phyloP scores from a whole-genome alignment of 2,797 vertebrate species.

The Syngnathus rostellatus region DNA sequence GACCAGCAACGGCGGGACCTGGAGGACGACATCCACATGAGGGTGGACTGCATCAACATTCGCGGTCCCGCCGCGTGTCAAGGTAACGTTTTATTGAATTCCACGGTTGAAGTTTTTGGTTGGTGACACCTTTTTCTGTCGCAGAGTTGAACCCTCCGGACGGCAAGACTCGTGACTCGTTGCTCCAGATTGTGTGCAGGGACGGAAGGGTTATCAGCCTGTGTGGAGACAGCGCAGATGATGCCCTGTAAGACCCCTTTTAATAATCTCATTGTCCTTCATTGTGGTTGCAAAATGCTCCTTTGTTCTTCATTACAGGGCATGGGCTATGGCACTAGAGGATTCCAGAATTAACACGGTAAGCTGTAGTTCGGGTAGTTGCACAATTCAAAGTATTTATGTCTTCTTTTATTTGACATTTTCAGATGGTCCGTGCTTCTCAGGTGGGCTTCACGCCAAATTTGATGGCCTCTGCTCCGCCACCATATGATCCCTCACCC shows the following conservation, averaged over 20 bases:
- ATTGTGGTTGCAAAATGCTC: background rate
- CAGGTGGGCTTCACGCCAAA: conserved; percentile 68
- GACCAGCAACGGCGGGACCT: conserved; percentile 79
- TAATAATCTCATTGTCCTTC: too few relatives aligned
- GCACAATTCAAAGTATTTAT: too few relatives aligned
- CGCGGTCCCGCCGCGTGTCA: conserved; percentile 77
- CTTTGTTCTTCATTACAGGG: conserved; percentile 57
- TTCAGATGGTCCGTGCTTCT: conserved; percentile 55
- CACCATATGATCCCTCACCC: conserved; percentile 77
- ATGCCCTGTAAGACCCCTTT: conserved; percentile 80
- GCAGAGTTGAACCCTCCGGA: conserved; percentile 87
- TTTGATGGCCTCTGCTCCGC: conserved; percentile 78
- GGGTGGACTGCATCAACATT: conserved; percentile 87
- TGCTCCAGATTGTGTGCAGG: conserved; percentile 89
- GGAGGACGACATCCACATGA: conserved; percentile 91
- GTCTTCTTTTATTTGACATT: conserved; percentile 6
- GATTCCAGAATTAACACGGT: conserved; percentile 86
- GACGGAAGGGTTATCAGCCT: conserved; percentile 87
- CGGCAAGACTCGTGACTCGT: conserved; percentile 77
- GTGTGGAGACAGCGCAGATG: conserved; percentile 88
- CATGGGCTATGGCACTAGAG: conserved; percentile 90
- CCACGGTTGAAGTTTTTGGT: background rate
- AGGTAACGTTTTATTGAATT: conserved; percentile 61
- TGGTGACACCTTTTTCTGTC: background rate
- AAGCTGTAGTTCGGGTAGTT: conserved; percentile 28